Conservation (phyloP, 2,888 invertebrate species). For the Tachina fera region DNA sequence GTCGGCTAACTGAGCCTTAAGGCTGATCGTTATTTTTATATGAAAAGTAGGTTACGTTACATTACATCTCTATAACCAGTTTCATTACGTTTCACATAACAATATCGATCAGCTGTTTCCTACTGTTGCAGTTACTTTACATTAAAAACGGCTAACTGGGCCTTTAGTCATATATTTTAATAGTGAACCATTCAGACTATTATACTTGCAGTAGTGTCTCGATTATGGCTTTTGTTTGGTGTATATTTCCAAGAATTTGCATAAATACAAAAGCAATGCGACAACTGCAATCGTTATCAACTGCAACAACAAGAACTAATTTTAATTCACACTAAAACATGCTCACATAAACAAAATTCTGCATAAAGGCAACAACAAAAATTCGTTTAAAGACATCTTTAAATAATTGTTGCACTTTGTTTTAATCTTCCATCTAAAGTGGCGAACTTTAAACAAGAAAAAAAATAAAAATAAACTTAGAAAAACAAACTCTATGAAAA, state of each 20-base stretch:
- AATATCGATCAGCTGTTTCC: no score
- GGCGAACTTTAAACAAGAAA: conserved; percentile 20
- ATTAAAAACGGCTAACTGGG: no score
- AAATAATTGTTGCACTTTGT: conserved; percentile 57
- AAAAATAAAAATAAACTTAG: conserved; percentile 8
- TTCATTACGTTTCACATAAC: no score
- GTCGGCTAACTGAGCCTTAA: no score
- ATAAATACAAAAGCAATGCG: conserved; percentile 61
- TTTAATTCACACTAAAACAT: conserved; percentile 19
- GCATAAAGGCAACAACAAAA: conserved; percentile 48
- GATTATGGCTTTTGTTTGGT: conserved; percentile 22
- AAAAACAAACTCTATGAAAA: conserved; percentile 11
- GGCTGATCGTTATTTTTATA: no score
- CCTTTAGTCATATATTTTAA: background rate
- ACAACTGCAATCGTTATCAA: conserved; percentile 39
- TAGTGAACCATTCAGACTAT: background rate
- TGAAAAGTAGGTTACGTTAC: no score
- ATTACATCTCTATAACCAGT: no score
- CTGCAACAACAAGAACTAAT: conserved; percentile 8
- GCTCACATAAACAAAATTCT: conserved; percentile 24
- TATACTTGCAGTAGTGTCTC: conserved; percentile 17
- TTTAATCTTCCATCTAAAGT: conserved; percentile 40
- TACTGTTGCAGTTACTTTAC: no score
- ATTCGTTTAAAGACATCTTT: conserved; percentile 59
- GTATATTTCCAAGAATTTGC: conserved; percentile 56